These are phyloP conservation scores for Sinohyriopsis cumingii DNA, from an alignment of 2,888 invertebrate genomes.

Conservation along the genomic window DNA sequence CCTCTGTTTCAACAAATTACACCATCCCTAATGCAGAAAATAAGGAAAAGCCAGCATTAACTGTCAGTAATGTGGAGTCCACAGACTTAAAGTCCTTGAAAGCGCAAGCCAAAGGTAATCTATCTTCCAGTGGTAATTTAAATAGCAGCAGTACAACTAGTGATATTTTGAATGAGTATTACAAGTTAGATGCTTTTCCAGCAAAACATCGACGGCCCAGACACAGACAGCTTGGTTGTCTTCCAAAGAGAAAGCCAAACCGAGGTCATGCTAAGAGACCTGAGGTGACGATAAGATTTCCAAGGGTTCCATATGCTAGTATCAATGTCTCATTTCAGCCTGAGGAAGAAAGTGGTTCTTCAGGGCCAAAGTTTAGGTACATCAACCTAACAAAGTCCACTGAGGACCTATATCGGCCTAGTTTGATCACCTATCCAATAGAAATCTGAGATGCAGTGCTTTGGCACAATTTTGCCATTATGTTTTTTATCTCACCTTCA, in stretches of 20 bases:
- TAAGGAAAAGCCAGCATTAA: conserved; percentile 36
- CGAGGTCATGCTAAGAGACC: conserved; percentile 35
- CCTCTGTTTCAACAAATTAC: conserved; percentile 60
- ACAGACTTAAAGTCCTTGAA: conserved; percentile 58
- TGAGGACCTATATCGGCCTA: conserved; percentile 45
- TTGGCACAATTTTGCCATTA: too few species aligned
- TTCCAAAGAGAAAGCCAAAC: conserved; percentile 8
- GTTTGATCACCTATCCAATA: conserved; percentile 26
- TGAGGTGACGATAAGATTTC: conserved; percentile 53
- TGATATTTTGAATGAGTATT: conserved; percentile 36
- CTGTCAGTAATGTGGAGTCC: conserved; percentile 59
- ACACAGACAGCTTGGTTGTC: conserved; percentile 17
- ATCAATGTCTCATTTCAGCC: conserved; percentile 47
- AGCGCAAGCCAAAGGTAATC: conserved; percentile 58
- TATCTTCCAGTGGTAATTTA: conserved; percentile 20
- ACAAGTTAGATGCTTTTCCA: conserved; percentile 40
- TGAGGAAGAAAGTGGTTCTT: conserved; percentile 21
- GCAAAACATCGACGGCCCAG: conserved; percentile 28
- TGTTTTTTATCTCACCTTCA: too few species aligned
- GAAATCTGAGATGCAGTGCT: conserved; percentile 16
- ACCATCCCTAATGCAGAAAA: conserved; percentile 42
- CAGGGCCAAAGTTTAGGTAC: conserved; percentile 50
- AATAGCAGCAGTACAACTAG: conserved; percentile 25
- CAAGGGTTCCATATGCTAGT: conserved; percentile 55
- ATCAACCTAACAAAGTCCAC: conserved; percentile 49